Evolutionary conservation across 2,113 vertebrate species (phyloP).

Genomic region (Balaeniceps rex): DNA sequence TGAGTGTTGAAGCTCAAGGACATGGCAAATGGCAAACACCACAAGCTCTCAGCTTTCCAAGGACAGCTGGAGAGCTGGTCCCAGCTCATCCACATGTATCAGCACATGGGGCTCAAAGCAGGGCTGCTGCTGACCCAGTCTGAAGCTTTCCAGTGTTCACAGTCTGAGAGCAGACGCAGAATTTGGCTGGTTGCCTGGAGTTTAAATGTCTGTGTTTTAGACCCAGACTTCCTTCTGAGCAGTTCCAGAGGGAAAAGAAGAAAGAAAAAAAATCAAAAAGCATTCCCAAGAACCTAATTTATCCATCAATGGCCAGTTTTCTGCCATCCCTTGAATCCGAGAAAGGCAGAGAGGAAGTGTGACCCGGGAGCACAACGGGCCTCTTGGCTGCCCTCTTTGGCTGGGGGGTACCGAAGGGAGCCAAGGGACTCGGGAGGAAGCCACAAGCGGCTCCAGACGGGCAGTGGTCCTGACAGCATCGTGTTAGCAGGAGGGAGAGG

Average conservation of each 20-base stretch:
- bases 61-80: background rate
- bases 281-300: background rate
- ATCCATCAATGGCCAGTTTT: background rate
- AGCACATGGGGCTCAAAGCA: background rate
- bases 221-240: constrained; percentile 16
- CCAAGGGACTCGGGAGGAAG: background rate
- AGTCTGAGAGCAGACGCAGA: background rate
- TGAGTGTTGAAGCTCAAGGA: background rate
- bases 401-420: background rate
- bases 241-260: background rate
- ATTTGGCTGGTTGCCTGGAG: constrained; percentile 7
- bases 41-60: background rate
- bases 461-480: background rate
- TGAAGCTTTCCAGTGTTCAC: background rate
- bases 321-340: background rate
- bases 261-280: background rate
- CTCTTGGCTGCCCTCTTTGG: constrained; percentile 33
- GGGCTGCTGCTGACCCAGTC: background rate
- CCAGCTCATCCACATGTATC: background rate
- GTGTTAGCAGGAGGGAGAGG: background rate
- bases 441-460: background rate
- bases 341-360: background rate
- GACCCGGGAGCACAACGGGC: background rate
- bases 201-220: background rate
- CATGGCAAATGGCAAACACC: background rate